Base-by-base conservation (phyloP, 2,797 vertebrate species). In the Acestrorhynchus altus region DNA sequence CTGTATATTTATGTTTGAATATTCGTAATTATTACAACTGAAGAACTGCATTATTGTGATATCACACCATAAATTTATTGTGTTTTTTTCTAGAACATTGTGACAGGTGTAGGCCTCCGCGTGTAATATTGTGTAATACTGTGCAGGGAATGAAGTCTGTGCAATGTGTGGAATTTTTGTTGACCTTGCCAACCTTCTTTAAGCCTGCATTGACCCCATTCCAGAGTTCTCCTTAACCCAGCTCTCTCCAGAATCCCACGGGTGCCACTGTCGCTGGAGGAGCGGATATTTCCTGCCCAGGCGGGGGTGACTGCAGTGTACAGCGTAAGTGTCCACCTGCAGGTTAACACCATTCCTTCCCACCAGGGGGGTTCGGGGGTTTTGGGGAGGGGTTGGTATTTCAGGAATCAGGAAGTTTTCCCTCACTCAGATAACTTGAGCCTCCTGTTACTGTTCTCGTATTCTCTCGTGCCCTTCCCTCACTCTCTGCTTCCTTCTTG, bases 201-300 rank as follows among this genome's bases (percentile, higher is more conserved):
- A 75, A 40, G 77, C 60, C 76, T 76, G 66, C 81, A 46, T 76
- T 78, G 40, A 73, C 52, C 59, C 77, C 15, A 26, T 51, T 63
- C 26, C 59, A 66, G 52, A 76, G 69, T 84, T 88, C 84, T 89
- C 92, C 88, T 93, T 91, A 90, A 92, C 72, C 13, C 67, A 20
- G 35, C 51, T 46, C 73, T 72, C 78, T 79, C 72, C 88, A 94
- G 93, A 90, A 91, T 94, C 81, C 80, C 88, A 61, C 89, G 92
- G 68, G 91, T 92, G 88, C 91, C 91, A 84, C 83, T 88, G 49
- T 89, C 92, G 67, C 89, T 94, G 85, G 94, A 94, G 31, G 93
- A 94, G 8, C 88, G 92, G 79, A 88, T 94, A 91, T 94, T 93
- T 89, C 64, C 92, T 65, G 72, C 92, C 80, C 94, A 94, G 87